These are phyloP conservation scores for Sardinella longiceps DNA, from an alignment of 2,797 vertebrate species.

Conservation along the genomic window DNA sequence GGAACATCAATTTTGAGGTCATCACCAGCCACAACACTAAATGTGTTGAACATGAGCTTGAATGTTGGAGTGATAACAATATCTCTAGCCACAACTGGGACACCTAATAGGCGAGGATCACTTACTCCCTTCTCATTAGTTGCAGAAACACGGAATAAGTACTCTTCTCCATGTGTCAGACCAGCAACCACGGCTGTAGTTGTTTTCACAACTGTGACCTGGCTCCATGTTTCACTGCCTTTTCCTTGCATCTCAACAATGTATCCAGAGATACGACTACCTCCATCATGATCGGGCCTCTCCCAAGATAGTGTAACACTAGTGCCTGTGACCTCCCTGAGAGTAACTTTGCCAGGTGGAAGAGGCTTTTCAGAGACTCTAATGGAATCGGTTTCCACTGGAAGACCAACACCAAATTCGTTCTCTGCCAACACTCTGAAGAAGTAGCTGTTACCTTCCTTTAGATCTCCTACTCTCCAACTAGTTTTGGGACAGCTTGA, in stretches of 20 bases:
- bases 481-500: constrained; percentile 95
- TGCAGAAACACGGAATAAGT: constrained; percentile 93
- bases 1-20: constrained; percentile 95
- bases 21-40: constrained; percentile 91
- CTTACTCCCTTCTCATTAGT: constrained; percentile 96
- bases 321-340: constrained; percentile 88
- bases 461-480: constrained; percentile 90
- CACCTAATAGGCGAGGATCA: constrained; percentile 88
- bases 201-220: constrained; percentile 90
- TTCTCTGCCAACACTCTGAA: constrained; percentile 98
- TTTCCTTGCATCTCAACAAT: constrained; percentile 97
- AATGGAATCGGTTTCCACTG: constrained; percentile 92
- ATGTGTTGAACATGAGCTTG: constrained; percentile 88
- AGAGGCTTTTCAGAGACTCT: constrained; percentile 94
- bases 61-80: constrained; percentile 90
- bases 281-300: constrained; percentile 97
- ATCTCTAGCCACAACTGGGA: constrained; percentile 94
- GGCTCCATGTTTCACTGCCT: constrained; percentile 94
- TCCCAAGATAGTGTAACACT: constrained; percentile 93
- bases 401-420: constrained; percentile 95
- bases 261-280: constrained; percentile 94
- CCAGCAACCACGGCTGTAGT: constrained; percentile 87
- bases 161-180: constrained; percentile 93
- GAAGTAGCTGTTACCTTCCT: constrained; percentile 94
- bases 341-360: constrained; percentile 94